Percentiles rank a stretch among this genome's conserved stretches.
Conservation (phyloP, 2,113 vertebrate genomes). For the Hepsetus odoe region DNA sequence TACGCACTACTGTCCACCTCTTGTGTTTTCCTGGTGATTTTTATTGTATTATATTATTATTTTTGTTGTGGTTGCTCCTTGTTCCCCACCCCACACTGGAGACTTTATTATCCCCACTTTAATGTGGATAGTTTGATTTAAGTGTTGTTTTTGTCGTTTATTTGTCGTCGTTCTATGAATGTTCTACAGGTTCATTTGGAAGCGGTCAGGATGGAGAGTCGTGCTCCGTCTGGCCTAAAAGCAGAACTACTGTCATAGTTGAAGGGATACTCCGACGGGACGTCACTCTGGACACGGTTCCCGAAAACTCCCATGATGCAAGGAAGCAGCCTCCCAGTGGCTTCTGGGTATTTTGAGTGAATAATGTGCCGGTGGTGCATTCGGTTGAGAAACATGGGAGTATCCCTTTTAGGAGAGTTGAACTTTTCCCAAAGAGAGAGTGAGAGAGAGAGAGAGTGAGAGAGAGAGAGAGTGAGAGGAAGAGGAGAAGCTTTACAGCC, state of each 20-base stretch:
- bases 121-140: constrained; percentile 56
- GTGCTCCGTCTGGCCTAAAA: constrained; percentile 56
- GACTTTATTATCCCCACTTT: constrained; percentile 64
- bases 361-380: too few species aligned
- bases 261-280: constrained; percentile 52
- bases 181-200: constrained; percentile 66
- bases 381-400: too few species aligned
- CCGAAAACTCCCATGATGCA: too few species aligned
- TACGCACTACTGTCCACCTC: constrained; percentile 78
- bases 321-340: too few species aligned
- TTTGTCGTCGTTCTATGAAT: constrained; percentile 69
- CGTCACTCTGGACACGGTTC: too few species aligned
- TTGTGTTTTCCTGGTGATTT: constrained; percentile 59
- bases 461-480: too few species aligned
- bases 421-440: constrained; percentile 24
- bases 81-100: constrained; percentile 86
- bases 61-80: constrained; percentile 64
- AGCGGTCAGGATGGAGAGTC: constrained; percentile 46
- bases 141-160: constrained; percentile 55
- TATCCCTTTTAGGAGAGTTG: constrained; percentile 46
- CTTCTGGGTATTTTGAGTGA: too few species aligned
- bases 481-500: constrained; percentile 68
- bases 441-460: too few species aligned
- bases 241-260: constrained; percentile 80
- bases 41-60: constrained; percentile 2